Conservation (phyloP, 2,888 invertebrate species). For the Cynaeus angustus region DNA sequence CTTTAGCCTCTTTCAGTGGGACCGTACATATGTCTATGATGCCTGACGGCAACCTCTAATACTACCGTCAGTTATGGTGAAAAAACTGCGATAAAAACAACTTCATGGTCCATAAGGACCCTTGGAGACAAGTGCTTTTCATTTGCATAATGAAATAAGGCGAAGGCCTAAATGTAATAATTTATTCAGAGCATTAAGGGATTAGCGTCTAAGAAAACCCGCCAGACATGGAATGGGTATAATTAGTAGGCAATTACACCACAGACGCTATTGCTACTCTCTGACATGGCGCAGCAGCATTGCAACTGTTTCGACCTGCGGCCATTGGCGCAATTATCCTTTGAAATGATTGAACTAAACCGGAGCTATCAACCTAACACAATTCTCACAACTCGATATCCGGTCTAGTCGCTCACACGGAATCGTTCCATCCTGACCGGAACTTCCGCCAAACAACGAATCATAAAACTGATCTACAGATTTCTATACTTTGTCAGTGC, state of each 20-base stretch:
- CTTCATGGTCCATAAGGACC: slow-evolving; percentile 16
- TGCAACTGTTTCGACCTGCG: slow-evolving; percentile 23
- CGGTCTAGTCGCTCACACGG: slow-evolving; percentile 44
- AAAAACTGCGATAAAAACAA: slow-evolving; percentile 20
- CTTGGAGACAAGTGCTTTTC: slow-evolving; percentile 44
- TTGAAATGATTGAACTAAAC: slow-evolving; percentile 57
- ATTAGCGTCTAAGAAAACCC: slow-evolving; percentile 50
- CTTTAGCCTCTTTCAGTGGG: too few species aligned
- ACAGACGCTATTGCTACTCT: slow-evolving; percentile 36
- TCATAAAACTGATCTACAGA: slow-evolving; percentile 41
- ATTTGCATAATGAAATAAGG: slow-evolving; percentile 54
- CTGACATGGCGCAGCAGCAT: slow-evolving; percentile 2
- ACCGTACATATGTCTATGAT: too few species aligned
- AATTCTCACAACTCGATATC: slow-evolving; percentile 59
- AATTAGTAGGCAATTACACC: slow-evolving; percentile 55
- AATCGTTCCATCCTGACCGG: slow-evolving; percentile 47
- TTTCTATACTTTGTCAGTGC: slow-evolving; percentile 30
- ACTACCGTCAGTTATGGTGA: background rate
- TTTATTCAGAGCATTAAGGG: slow-evolving; percentile 56
- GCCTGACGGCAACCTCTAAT: too few species aligned
- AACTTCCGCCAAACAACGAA: slow-evolving; percentile 44
- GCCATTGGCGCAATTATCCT: slow-evolving; percentile 43
- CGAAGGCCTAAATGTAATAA: slow-evolving; percentile 52
- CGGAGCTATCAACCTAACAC: slow-evolving; percentile 58
- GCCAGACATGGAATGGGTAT: slow-evolving; percentile 52